phyloP scores from a whole-genome alignment of 2,797 vertebrate genomes.

The Spinibarbus caldwelli region DNA sequence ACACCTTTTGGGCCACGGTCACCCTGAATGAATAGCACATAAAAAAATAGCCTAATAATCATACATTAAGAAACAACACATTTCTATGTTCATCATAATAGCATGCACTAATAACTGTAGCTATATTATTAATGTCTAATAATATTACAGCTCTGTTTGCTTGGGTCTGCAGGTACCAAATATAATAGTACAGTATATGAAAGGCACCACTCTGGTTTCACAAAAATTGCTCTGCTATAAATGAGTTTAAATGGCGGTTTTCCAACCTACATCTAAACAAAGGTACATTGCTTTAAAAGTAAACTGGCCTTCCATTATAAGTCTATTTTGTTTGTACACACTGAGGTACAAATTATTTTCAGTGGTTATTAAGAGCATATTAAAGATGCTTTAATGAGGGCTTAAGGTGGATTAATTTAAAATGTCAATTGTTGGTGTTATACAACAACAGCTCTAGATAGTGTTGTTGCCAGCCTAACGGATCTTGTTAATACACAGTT shows the following conservation, averaged over 20 bases:
- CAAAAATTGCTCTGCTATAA: background rate
- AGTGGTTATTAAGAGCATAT: background rate
- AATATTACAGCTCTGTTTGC: background rate
- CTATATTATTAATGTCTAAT: background rate
- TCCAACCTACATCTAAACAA: conserved; percentile 1
- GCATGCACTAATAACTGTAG: background rate
- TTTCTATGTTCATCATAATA: background rate
- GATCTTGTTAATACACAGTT: background rate
- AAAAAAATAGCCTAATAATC: background rate
- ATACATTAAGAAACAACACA: background rate
- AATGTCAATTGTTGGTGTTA: background rate
- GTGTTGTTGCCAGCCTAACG: background rate
- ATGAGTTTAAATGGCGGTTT: background rate
- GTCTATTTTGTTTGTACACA: background rate
- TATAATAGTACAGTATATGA: background rate
- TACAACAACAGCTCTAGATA: background rate
- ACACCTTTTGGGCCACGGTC: conserved; percentile 77
- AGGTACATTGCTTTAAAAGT: background rate
- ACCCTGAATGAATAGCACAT: conserved; percentile 73
- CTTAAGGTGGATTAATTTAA: background rate
- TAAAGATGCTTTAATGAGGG: background rate
- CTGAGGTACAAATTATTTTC: background rate
- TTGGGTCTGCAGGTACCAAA: background rate
- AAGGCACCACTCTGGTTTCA: background rate
- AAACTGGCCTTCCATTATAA: background rate